These are phyloP conservation scores for Poeciliopsis infans DNA, from an alignment of 2,797 vertebrate species.

Conservation along the genomic window DNA sequence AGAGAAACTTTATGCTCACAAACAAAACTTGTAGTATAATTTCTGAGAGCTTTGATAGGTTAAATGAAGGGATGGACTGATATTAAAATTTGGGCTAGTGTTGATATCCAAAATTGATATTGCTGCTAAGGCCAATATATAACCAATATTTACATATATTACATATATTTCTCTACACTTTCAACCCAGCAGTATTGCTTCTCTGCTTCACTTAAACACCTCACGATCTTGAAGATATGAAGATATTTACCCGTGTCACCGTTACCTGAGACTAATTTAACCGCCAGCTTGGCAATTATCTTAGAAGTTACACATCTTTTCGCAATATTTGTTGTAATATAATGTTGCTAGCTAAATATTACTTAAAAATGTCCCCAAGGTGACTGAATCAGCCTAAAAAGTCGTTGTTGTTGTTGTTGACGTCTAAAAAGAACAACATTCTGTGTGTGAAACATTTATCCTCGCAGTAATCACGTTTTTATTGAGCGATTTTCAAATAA, in stretches of 20 bases:
- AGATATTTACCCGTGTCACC: not conserved
- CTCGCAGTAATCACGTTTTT: not conserved
- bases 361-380: not conserved
- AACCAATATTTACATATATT: too few species aligned
- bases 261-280: not conserved
- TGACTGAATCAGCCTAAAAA: not conserved
- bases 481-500: not conserved
- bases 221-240: not conserved
- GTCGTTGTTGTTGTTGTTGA: not conserved
- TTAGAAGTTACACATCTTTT: not conserved
- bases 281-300: not conserved
- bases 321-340: not conserved
- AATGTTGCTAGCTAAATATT: not conserved
- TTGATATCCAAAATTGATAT: too few species aligned
- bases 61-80: not conserved
- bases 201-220: not conserved
- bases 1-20: not conserved
- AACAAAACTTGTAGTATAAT: not conserved
- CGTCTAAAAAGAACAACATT: not conserved
- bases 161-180: not conserved
- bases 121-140: too few species aligned
- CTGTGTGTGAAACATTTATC: not conserved
- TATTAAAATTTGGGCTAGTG: too few species aligned
- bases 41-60: not conserved
- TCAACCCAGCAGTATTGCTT: not conserved